Evolutionary conservation across 2,113 vertebrate species (phyloP), one percentile per base, ranked within the genome.

Genomic region (Leptodactylus fuscus): DNA sequence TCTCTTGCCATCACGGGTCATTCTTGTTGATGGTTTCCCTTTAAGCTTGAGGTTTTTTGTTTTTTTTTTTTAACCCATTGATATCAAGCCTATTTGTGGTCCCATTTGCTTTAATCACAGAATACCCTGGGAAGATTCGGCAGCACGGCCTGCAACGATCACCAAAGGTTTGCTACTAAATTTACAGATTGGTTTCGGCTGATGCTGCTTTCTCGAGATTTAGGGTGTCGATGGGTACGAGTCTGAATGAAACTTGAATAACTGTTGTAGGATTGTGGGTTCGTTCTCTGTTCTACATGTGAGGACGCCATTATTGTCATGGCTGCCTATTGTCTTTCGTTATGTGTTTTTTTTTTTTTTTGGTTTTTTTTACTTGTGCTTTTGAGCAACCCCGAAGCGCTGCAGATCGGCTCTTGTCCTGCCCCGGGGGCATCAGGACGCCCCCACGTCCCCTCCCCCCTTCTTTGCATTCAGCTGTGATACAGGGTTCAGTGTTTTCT

Each of bases 161-260:
- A 73, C 70, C 38, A 41, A 71, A 71, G 18, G 32, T 41, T 38
- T 5, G 36, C 29, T 71, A 41, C 69, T 22, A 41, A 0, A 22
- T 71, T 71, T 38, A 15, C 32, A 11, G 20, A 44, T n/a, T 73
- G 20, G 70, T 3, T 41, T 20, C 5, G 18, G 18, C 34, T 38
- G 67, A 20, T 20, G 16, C 67, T 36, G 32, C 32, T 20, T 70
- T 38, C 27, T 46, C 22, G 41, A 75, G 44, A 8, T 75, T 16
- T 73, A 0, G 20, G 69, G 36, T 44, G 13, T 22, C 36, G 7
- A n/a, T 71, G 18, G 69, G 34, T 32, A n/a, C 69, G 46, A 0
- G 70, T 73, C 70, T 46, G 70, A 73, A 73, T 41, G 71, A 48
- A 48, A 75, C 22, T 74, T 75, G 71, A 75, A 75, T 75, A 46